These are phyloP conservation scores for Champsocephalus esox DNA, from an alignment of 2,797 vertebrate genomes.

Conservation along the genomic window DNA sequence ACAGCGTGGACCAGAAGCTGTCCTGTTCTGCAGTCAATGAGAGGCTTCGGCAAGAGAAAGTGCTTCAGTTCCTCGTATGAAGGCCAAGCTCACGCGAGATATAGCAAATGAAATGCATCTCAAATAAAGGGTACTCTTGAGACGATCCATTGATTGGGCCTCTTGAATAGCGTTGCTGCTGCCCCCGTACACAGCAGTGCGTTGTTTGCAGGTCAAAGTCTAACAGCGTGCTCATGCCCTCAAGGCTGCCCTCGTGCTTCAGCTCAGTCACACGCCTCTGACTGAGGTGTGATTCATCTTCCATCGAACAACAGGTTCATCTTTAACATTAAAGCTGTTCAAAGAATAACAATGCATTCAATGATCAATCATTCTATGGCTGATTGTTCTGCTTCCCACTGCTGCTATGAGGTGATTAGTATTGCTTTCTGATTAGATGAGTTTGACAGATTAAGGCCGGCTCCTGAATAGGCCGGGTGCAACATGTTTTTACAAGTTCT, in stretches of 20 bases:
- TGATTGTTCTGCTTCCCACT: neutral
- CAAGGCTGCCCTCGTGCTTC: neutral
- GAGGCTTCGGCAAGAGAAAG: no score
- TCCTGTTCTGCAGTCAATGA: no score
- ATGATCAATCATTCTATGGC: neutral
- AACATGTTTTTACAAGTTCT: neutral
- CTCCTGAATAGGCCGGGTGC: neutral
- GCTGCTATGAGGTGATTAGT: neutral
- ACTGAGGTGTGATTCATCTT: neutral
- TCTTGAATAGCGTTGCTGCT: no score
- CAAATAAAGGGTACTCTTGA: no score
- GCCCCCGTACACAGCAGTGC: no score
- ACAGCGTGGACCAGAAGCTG: no score
- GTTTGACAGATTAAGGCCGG: neutral
- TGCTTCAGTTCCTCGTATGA: no score
- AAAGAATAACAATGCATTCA: neutral
- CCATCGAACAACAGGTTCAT: no score
- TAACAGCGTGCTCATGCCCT: neutral
- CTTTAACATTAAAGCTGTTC: no score
- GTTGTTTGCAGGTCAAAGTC: neutral
- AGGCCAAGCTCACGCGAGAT: no score
- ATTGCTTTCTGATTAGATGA: neutral
- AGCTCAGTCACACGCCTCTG: neutral
- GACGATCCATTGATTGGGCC: no score
- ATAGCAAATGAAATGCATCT: no score